phyloP scores from a whole-genome alignment of 2,888 invertebrate genomes.

The Drosophila yooni region DNA sequence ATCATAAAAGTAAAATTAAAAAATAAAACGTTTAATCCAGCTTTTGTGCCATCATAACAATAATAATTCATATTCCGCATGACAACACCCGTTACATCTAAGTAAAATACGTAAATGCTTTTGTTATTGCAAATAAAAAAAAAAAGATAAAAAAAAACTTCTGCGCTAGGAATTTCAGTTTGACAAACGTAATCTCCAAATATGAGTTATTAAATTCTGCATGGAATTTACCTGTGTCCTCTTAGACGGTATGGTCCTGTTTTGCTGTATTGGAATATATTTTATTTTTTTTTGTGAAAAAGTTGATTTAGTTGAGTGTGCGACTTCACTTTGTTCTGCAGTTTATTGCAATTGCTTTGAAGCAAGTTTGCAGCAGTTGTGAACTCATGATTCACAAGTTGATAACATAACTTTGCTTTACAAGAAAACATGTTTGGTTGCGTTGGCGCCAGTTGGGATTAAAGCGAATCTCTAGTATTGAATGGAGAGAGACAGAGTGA shows the following conservation, averaged over 20 bases:
- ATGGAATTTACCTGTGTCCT: slow-evolving; percentile 7
- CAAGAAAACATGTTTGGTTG: slow-evolving; percentile 14
- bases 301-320: background rate
- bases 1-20: too few species aligned
- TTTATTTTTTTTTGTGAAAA: background rate
- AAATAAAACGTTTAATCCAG: background rate
- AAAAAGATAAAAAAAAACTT: too few species aligned
- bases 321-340: slow-evolving; percentile 34
- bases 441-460: slow-evolving; percentile 3
- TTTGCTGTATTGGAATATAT: background rate
- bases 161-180: background rate
- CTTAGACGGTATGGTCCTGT: background rate
- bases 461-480: background rate
- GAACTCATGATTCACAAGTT: slow-evolving; percentile 34
- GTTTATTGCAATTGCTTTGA: slow-evolving; percentile 29
- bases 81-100: background rate
- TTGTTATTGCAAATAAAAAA: background rate
- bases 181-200: background rate
- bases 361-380: slow-evolving; percentile 38
- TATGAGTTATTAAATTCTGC: slow-evolving; percentile 8
- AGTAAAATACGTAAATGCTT: background rate
- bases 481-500: background rate
- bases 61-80: background rate
- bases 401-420: slow-evolving; percentile 28
- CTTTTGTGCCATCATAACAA: background rate